Conservation (phyloP, 2,113 vertebrate genomes). For the Engraulis encrasicolus region DNA sequence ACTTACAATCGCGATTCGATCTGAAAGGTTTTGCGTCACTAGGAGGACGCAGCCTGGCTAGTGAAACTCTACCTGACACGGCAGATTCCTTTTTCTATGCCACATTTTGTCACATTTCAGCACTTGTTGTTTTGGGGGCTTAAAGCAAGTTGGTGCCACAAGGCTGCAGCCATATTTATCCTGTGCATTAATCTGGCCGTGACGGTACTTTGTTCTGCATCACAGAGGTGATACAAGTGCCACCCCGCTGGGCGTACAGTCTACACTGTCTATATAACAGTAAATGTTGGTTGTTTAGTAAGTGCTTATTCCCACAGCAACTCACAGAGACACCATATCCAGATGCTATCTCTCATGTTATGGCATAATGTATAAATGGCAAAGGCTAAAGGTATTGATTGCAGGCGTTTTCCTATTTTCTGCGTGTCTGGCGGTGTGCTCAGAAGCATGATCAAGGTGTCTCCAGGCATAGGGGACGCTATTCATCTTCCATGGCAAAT, state of each 20-base stretch:
- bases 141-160: too few species aligned
- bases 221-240: neutral
- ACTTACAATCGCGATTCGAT: too few species aligned
- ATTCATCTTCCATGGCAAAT: conserved; percentile 80
- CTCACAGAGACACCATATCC: neutral
- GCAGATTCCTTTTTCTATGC: too few species aligned
- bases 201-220: neutral
- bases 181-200: too few species aligned
- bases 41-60: too few species aligned
- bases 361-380: neutral
- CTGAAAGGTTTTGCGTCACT: too few species aligned
- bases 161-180: too few species aligned
- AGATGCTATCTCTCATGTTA: neutral
- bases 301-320: too few species aligned
- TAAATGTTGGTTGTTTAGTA: neutral
- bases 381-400: neutral
- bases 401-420: neutral
- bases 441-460: conserved; percentile 25
- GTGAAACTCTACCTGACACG: too few species aligned
- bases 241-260: neutral
- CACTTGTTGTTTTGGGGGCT: too few species aligned
- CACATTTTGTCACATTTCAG: too few species aligned
- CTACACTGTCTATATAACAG: too few species aligned
- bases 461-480: conserved; percentile 60
- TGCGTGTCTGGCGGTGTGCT: neutral